Percentiles rank a stretch among this genome's conserved stretches.
Conservation (phyloP, 1,140 invertebrate species). For the Vollenhovia emeryi region DNA sequence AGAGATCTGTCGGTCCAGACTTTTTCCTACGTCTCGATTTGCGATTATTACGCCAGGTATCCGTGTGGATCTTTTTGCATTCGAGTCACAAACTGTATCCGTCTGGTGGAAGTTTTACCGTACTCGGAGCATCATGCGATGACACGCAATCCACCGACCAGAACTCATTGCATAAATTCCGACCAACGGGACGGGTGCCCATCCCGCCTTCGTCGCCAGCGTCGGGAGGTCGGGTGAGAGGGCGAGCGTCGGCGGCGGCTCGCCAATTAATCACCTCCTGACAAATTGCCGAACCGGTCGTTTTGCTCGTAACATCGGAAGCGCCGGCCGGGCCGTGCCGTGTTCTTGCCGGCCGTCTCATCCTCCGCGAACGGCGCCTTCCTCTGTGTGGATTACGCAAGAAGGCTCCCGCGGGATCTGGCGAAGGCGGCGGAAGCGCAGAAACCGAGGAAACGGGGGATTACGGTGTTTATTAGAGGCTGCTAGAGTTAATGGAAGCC, state of each 20-base stretch:
- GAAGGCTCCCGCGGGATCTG: slow-evolving; percentile 46
- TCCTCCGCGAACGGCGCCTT: not conserved
- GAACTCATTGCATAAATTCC: slow-evolving; percentile 51
- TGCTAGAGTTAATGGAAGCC: slow-evolving; percentile 33
- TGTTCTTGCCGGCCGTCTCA: slow-evolving; percentile 49
- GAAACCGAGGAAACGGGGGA: slow-evolving; percentile 49
- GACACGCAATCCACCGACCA: slow-evolving; percentile 6
- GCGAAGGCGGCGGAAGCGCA: slow-evolving; percentile 37
- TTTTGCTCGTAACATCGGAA: slow-evolving; percentile 54
- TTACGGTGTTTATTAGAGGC: slow-evolving; percentile 40
- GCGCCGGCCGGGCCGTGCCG: not conserved
- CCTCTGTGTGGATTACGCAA: slow-evolving; percentile 38
- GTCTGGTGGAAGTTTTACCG: slow-evolving; percentile 18
- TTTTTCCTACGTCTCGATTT: not conserved
- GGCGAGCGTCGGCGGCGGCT: slow-evolving; percentile 7
- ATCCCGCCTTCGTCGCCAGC: slow-evolving; percentile 30
- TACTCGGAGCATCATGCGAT: not conserved
- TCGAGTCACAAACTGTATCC: slow-evolving; percentile 8
- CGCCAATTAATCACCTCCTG: slow-evolving; percentile 56
- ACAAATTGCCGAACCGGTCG: slow-evolving; percentile 54
- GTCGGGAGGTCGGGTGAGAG: slow-evolving; percentile 14
- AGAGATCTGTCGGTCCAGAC: not conserved
- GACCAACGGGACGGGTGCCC: not conserved
- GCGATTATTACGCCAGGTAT: not conserved
- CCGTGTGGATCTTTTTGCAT: not conserved